Conservation (phyloP, 2,797 vertebrate genomes). For the Sebastes ruberrimus region DNA sequence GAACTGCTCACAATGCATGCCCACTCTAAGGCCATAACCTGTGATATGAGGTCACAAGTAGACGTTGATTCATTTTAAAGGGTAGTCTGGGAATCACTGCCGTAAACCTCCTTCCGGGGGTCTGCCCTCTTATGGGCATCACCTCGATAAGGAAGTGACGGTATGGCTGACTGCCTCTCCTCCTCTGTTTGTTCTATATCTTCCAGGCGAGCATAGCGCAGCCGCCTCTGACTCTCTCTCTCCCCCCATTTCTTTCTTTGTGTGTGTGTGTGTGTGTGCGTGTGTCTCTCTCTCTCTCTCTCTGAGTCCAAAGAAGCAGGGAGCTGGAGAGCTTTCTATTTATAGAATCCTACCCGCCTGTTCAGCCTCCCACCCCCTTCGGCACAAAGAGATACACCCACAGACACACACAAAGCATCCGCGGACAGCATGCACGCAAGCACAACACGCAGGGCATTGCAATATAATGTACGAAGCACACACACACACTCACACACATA, state of each 20-base stretch:
- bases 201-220: background rate
- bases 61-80: background rate
- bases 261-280: conserved; percentile 54
- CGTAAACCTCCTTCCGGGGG: background rate
- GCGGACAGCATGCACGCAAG: conserved; percentile 24
- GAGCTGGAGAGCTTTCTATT: conserved; percentile 79
- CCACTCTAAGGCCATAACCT: background rate
- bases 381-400: conserved; percentile 69
- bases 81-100: background rate
- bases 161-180: conserved; percentile 51
- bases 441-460: conserved; percentile 12
- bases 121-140: conserved; percentile 41
- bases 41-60: background rate
- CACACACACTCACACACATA: background rate
- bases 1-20: background rate
- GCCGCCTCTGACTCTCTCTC: background rate
- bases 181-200: conserved; percentile 33
- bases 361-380: conserved; percentile 67
- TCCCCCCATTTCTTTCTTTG: conserved; percentile 21
- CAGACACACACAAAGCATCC: conserved; percentile 58
- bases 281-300: conserved; percentile 48
- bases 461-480: conserved; percentile 9
- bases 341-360: conserved; percentile 73
- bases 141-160: conserved; percentile 48
- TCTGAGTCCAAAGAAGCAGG: conserved; percentile 51